These are phyloP conservation scores for Probosciger aterrimus DNA, from an alignment of 2,113 vertebrate species.

Conservation along the genomic window DNA sequence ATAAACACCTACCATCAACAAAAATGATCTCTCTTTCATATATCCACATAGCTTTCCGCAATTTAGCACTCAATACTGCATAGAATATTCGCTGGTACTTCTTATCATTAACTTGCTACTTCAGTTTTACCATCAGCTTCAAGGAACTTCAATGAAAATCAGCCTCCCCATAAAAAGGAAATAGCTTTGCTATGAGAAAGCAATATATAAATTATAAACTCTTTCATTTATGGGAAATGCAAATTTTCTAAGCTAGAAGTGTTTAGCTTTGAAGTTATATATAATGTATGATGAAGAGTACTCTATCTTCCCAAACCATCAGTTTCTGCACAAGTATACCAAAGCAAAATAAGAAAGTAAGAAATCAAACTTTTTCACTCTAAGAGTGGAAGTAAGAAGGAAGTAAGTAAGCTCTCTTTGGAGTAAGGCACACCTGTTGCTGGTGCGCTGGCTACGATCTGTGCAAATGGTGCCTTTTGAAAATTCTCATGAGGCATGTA, in stretches of 20 bases:
- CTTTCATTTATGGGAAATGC: background rate
- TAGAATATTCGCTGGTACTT: background rate
- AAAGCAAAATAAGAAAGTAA: background rate
- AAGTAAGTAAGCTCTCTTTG: background rate
- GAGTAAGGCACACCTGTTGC: background rate
- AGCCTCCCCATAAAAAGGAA: background rate
- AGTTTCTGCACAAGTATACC: background rate
- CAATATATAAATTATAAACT: background rate
- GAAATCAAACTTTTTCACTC: background rate
- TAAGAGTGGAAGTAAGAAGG: background rate
- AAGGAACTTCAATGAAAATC: background rate
- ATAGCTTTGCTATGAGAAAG: background rate
- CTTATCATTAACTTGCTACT: background rate
- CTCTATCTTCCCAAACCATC: background rate
- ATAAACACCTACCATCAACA: background rate
- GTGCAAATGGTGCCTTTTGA: background rate
- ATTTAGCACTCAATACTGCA: background rate
- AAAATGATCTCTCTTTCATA: background rate
- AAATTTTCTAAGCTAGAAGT: background rate
- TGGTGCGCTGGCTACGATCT: background rate
- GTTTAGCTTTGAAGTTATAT: background rate
- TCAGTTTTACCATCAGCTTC: background rate
- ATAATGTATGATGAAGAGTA: background rate
- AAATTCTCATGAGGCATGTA: background rate
- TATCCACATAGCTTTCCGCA: background rate